Evolutionary conservation across 1,140 invertebrate genomes (phyloP).

Genomic region (Aphelinus certus): DNA sequence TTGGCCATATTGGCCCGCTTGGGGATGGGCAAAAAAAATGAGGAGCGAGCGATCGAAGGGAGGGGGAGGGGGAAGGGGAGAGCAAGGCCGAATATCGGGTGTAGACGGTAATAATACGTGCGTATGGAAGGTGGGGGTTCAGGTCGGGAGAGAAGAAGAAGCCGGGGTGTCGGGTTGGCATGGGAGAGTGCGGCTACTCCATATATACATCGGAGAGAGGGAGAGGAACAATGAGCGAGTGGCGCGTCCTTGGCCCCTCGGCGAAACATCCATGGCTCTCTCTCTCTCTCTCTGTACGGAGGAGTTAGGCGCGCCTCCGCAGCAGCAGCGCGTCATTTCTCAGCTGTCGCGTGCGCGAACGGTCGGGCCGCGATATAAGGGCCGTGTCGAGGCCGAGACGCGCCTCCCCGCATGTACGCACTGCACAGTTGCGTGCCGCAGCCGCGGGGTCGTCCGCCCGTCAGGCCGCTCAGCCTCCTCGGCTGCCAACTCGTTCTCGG

Average conservation of each 20-base stretch:
- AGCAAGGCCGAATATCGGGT: not conserved
- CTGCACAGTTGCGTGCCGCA: too few species aligned
- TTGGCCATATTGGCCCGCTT: too few species aligned
- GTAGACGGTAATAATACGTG: too few species aligned
- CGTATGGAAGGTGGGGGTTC: too few species aligned
- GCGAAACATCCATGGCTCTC: not conserved
- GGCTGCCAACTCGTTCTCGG: too few species aligned
- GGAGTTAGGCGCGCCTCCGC: not conserved
- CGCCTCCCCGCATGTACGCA: not conserved
- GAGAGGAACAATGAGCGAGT: not conserved
- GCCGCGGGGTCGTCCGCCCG: too few species aligned
- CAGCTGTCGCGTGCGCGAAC: not conserved
- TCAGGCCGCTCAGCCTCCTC: too few species aligned
- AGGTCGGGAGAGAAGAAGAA: too few species aligned
- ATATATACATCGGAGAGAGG: not conserved
- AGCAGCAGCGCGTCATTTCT: constrained; percentile 1
- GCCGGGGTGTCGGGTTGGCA: too few species aligned
- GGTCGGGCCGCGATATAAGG: not conserved
- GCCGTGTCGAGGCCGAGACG: constrained; percentile 1
- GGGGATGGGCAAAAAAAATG: too few species aligned
- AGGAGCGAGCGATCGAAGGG: not conserved
- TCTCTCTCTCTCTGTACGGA: not conserved
- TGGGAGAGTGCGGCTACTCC: not conserved
- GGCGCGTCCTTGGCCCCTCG: constrained; percentile 13
- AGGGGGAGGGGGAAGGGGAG: not conserved